phyloP scores from a whole-genome alignment of 64 coral and sea anemone species.

The Platygyra sinensis region DNA sequence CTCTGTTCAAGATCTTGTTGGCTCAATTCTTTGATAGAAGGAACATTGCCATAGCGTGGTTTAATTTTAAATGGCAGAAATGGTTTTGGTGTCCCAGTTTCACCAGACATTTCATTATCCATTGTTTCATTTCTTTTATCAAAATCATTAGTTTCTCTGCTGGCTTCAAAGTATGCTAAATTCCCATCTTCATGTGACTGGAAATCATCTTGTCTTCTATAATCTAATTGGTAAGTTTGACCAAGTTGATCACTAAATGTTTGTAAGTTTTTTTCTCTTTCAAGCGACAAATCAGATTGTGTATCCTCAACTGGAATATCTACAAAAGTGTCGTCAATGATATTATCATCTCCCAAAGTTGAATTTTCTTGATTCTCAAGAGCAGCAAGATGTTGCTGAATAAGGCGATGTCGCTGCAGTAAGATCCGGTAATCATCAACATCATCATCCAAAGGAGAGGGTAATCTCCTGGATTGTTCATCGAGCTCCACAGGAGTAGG shows the following conservation, averaged over 20 bases:
- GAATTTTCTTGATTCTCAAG: conserved; percentile 81
- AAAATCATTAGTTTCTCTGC: background rate
- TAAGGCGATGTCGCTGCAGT: conserved; percentile 77
- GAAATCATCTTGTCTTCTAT: background rate
- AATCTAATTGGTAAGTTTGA: background rate
- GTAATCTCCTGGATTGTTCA: background rate
- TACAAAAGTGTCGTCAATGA: conserved; percentile 90
- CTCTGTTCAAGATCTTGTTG: conserved; percentile 45
- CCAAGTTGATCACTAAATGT: background rate
- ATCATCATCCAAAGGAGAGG: conserved; percentile 27
- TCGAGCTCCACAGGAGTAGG: background rate
- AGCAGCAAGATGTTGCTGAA: conserved; percentile 80
- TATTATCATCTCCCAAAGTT: conserved; percentile 46
- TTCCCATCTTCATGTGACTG: background rate
- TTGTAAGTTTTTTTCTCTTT: background rate
- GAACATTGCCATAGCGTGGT: conserved; percentile 51
- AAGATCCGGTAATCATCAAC: conserved; percentile 77
- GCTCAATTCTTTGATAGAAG: conserved; percentile 81
- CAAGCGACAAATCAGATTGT: background rate
- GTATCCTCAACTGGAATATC: conserved; percentile 79
- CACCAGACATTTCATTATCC: background rate
- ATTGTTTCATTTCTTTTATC: background rate
- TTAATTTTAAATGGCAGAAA: conserved; percentile 90
- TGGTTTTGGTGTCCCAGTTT: conserved; percentile 22
- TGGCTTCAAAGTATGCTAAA: background rate